Evolutionary conservation across 2,888 invertebrate species (phyloP).

Genomic region (Xanthorhoe designata): DNA sequence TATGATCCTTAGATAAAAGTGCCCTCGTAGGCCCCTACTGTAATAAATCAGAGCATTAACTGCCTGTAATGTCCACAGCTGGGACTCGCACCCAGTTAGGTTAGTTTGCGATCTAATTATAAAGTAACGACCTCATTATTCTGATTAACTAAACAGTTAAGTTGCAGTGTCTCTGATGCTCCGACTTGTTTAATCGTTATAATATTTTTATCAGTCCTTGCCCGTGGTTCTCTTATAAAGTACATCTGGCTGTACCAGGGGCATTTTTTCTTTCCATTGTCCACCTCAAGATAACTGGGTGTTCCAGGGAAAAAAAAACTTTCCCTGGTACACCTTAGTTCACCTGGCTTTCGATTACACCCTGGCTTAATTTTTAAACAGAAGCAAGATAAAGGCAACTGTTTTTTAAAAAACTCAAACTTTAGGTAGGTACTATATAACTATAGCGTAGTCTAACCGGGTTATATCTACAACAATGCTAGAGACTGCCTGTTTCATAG

Average conservation of each 20-base stretch:
- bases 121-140: slow-evolving; percentile 16
- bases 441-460: slow-evolving; percentile 13
- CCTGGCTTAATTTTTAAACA: neutral
- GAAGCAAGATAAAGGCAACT: neutral
- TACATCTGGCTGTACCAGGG: too few relatives aligned
- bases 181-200: neutral
- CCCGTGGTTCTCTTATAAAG: too few relatives aligned
- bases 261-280: too few relatives aligned
- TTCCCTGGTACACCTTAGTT: too few relatives aligned
- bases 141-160: slow-evolving; percentile 6
- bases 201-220: too few relatives aligned
- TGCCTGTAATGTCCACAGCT: neutral
- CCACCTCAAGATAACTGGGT: too few relatives aligned
- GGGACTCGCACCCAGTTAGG: neutral
- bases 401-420: neutral
- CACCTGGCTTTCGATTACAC: too few relatives aligned
- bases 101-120: slow-evolving; percentile 8
- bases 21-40: neutral
- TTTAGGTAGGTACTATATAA: neutral
- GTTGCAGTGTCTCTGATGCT: neutral
- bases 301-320: too few relatives aligned
- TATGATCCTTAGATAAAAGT: neutral
- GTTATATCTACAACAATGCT: slow-evolving; percentile 20
- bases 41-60: neutral
- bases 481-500: slow-evolving; percentile 1